Conservation (phyloP, 2,113 vertebrate genomes). For the Blennius ocellaris region DNA sequence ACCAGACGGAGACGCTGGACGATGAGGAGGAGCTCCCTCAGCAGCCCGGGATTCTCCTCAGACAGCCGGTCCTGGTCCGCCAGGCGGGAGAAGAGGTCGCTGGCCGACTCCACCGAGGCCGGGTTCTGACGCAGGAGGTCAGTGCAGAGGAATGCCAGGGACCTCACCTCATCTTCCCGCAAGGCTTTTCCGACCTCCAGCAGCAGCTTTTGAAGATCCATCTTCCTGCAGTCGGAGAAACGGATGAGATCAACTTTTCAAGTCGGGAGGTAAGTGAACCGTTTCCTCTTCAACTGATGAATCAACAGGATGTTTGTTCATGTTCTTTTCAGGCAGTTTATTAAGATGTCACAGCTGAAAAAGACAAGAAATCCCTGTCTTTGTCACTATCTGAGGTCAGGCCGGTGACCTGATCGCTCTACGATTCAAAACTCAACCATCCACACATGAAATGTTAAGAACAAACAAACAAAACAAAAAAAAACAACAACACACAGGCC, state of each 20-base stretch:
- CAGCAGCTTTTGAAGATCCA: constrained; percentile 74
- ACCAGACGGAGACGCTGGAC: constrained; percentile 48
- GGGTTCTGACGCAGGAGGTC: constrained; percentile 65
- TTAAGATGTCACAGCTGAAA: too few species aligned
- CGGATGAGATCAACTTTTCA: not conserved
- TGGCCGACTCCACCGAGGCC: constrained; percentile 33
- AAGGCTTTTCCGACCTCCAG: constrained; percentile 51
- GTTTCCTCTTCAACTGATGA: too few species aligned
- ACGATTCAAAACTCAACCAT: too few species aligned
- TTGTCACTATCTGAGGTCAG: too few species aligned
- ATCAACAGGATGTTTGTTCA: too few species aligned
- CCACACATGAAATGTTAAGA: too few species aligned
- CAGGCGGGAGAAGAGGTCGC: constrained; percentile 70
- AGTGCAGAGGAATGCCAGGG: constrained; percentile 75
- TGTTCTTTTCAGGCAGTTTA: too few species aligned
- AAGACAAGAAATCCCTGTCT: too few species aligned
- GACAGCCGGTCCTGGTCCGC: constrained; percentile 53
- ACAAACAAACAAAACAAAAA: too few species aligned
- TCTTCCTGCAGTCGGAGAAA: constrained; percentile 19
- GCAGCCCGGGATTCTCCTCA: constrained; percentile 49
- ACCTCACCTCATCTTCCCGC: constrained; percentile 39
- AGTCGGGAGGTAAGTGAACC: not conserved
- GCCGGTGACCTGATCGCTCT: too few species aligned
- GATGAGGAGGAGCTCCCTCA: constrained; percentile 73
- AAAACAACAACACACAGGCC: too few species aligned